Percentiles rank a stretch among this genome's conserved stretches.
Evolutionary conservation across 2,113 vertebrate species (phyloP).

Genomic region (rabbit (Oryctolagus cuniculus)): mOryCun1.1 NC_091435.1:173178501-173179000

Average conservation of each 20-base stretch:
- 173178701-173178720: not conserved
- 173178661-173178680: not conserved
- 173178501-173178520: not conserved
- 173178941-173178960: not conserved
- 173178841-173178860: not conserved
- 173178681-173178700: not conserved
- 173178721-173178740: not conserved
- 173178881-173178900: not conserved
- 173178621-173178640: not conserved
- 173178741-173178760: not conserved
- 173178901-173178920: not conserved
- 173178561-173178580: not conserved
- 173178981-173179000: not conserved
- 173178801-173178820: not conserved
- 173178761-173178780: not conserved
- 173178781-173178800: not conserved
- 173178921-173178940: not conserved
- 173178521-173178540: not conserved
- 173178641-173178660: not conserved
- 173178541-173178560: not conserved
- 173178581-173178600: not conserved
- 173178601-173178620: not conserved
- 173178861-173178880: not conserved
- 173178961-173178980: not conserved
- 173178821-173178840: not conserved